Base-by-base conservation (phyloP, 2,797 vertebrate species). In the Sebastes minor region DNA sequence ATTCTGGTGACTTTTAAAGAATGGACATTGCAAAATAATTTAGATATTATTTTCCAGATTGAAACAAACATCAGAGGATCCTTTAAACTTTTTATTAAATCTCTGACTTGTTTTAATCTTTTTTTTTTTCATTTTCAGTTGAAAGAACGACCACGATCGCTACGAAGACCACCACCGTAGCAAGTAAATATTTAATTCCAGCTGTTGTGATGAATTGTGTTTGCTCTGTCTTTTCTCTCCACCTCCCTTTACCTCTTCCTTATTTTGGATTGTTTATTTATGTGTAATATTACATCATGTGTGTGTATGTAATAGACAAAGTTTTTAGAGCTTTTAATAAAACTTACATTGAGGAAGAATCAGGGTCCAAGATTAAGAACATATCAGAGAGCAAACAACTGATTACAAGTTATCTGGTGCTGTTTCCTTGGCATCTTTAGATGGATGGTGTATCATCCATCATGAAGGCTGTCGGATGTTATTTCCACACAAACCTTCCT, bases 111-210 rank as follows among this genome's bases (percentile, higher is more conserved):
- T 57, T 49, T 61, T 2, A 22, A 20, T 35, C 0, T 52, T 1
- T 25, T 4, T 4, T 71, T 20, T 56, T 64, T 77, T 55, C 1
- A 3, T 70, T 88, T 91, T 35, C 78, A 96, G 96, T 85, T 22
- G 86, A 91, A 42, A 91, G 57, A 73, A 83, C 62, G 0, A 94
- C 91, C n/a, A 94, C 95, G 13, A 30, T 90, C 0, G 93, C 93
- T 0, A 90, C 83, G 13, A 94, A 90, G 2, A 94, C 92, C 64
- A 90, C 84, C 33, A 90, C 87, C 12, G 68, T 86, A 70, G 66
- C 91, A 90, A 94, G 96, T 96, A 80, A 81, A 61, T 16, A 12
- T 20, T 9, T 5, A 4, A 4, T 1, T 53, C 3, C 22, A 7
- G 55, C 8, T 27, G 25, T 4, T 11, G 8, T 52, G 20, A 52